Percentiles rank a stretch among this genome's conserved stretches.
These are phyloP conservation scores for Illadopsis cleaveri DNA, from an alignment of 2,113 vertebrate species.

Conservation along the genomic window DNA sequence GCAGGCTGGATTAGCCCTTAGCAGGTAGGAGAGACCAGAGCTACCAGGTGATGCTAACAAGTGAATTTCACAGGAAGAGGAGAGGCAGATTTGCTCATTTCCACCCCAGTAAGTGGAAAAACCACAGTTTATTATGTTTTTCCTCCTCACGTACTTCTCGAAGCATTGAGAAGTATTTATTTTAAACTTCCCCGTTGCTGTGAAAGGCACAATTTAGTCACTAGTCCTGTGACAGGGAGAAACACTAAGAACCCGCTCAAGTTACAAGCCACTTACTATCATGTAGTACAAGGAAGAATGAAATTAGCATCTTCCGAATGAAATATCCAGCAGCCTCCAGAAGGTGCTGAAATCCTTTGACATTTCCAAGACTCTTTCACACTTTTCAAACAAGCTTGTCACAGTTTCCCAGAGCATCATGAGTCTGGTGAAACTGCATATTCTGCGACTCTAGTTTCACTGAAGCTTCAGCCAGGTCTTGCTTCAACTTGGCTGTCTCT, in stretches of 20 bases:
- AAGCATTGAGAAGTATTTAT: neutral
- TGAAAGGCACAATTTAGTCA: neutral
- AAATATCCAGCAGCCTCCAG: slow-evolving; percentile 58
- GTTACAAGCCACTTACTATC: neutral
- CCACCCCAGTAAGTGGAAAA: neutral
- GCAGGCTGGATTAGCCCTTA: neutral
- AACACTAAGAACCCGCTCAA: neutral
- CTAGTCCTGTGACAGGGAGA: neutral
- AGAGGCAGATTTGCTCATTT: neutral
- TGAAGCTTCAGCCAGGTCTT: slow-evolving; percentile 6
- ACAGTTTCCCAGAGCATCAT: slow-evolving; percentile 27
- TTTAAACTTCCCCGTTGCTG: neutral
- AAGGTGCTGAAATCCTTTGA: slow-evolving; percentile 68
- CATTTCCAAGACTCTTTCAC: slow-evolving; percentile 68
- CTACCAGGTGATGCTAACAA: neutral
- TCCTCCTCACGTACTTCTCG: accelerated
- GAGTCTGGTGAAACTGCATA: neutral
- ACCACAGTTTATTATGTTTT: neutral
- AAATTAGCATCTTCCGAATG: slow-evolving; percentile 18
- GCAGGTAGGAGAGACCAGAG: neutral
- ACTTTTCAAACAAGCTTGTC: slow-evolving; percentile 66
- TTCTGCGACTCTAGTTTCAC: neutral
- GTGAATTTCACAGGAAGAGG: accelerated
- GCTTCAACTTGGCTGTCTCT: neutral
- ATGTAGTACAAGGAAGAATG: neutral